Percentiles rank a stretch among this genome's conserved stretches.
These are phyloP conservation scores for Vireo griseus DNA, from an alignment of 2,797 vertebrate species.

Conservation along the genomic window DNA sequence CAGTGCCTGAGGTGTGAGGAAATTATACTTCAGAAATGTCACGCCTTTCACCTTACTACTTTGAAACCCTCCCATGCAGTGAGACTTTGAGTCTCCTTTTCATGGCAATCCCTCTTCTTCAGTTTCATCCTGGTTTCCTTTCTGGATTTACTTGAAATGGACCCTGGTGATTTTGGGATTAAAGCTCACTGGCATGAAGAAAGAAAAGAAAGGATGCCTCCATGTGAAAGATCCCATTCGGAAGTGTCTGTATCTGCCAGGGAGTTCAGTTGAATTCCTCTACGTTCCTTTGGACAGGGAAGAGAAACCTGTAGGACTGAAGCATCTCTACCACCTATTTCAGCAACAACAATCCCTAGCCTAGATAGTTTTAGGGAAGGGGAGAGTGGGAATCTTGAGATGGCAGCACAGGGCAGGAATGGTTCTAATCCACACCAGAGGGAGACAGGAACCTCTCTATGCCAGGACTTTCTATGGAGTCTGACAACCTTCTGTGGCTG, in stretches of 20 bases:
- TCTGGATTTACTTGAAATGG: constrained; percentile 8
- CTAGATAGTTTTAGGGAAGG: not conserved
- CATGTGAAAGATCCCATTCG: not conserved
- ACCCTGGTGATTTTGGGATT: not conserved
- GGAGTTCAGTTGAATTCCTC: not conserved
- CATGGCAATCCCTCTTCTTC: not conserved
- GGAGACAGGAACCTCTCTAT: not conserved
- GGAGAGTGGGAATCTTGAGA: too few relatives aligned
- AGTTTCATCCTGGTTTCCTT: constrained; percentile 27
- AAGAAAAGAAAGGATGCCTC: constrained; percentile 13
- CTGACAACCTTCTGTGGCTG: not conserved
- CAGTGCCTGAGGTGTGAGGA: not conserved
- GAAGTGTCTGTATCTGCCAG: not conserved
- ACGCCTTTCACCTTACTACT: not conserved
- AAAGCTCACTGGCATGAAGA: constrained; percentile 4
- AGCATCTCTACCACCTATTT: not conserved
- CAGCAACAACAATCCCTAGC: not conserved
- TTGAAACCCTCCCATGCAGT: not conserved
- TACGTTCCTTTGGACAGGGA: not conserved
- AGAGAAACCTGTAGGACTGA: not conserved
- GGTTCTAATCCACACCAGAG: not conserved
- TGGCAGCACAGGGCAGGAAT: not conserved
- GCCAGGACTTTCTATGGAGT: not conserved
- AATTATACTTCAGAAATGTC: not conserved
- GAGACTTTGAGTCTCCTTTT: not conserved